Evolutionary conservation across 2,888 invertebrate species (phyloP).

Genomic region (Mythimna loreyi): DNA sequence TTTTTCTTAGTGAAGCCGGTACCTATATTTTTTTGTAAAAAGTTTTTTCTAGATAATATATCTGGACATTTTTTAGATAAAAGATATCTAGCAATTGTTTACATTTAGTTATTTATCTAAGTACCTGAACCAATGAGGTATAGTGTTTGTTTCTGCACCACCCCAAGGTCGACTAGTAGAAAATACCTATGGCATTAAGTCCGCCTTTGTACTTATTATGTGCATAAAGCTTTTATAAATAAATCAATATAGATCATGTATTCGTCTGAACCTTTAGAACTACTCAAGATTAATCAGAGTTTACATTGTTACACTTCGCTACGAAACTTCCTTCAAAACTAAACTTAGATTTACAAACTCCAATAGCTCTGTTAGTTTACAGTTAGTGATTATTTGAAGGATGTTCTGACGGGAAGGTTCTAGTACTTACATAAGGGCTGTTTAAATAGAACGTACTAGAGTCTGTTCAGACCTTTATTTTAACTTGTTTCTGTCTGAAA

Average conservation of each 20-base stretch:
- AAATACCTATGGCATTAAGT: too few relatives aligned
- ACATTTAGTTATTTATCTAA: too few relatives aligned
- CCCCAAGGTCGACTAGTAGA: too few relatives aligned
- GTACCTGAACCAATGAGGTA: too few relatives aligned
- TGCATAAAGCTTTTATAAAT: too few relatives aligned
- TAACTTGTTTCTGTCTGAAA: not conserved
- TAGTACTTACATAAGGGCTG: slow-evolving; percentile 5
- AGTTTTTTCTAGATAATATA: too few relatives aligned
- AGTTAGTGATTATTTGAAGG: slow-evolving; percentile 41
- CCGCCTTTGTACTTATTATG: too few relatives aligned
- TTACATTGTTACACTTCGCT: slow-evolving; percentile 30
- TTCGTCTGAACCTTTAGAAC: slow-evolving; percentile 13
- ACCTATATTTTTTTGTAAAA: too few relatives aligned
- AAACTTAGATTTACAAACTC: slow-evolving; percentile 52
- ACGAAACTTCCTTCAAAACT: not conserved
- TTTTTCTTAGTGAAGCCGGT: too few relatives aligned
- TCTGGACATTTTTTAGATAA: too few relatives aligned
- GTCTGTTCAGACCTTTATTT: not conserved
- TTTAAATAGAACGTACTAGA: not conserved
- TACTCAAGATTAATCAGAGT: slow-evolving; percentile 16
- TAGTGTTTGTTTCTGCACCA: too few relatives aligned
- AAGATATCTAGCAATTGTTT: too few relatives aligned
- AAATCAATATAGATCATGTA: slow-evolving; percentile 26
- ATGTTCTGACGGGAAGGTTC: not conserved
- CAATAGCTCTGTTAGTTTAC: slow-evolving; percentile 20